phyloP scores from a whole-genome alignment of 2,797 vertebrate species.

The Gymnothorax javanicus region DNA sequence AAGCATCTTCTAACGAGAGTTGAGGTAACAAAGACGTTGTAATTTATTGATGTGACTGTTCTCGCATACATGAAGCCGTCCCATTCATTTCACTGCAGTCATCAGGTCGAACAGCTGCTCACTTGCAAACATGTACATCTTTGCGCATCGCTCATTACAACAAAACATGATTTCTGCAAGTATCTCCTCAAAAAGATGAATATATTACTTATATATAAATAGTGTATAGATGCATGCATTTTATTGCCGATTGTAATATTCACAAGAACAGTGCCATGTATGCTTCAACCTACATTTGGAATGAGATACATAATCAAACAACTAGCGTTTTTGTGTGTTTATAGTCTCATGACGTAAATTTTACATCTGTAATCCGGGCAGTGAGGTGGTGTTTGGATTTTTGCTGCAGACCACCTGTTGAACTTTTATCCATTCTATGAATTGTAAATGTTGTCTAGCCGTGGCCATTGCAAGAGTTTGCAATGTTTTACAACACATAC shows the following conservation, averaged over 20 bases:
- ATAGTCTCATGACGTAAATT: constrained; percentile 66
- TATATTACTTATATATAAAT: constrained; percentile 45
- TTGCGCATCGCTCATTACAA: constrained; percentile 38
- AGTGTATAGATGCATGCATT: constrained; percentile 43
- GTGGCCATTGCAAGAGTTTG: constrained; percentile 83
- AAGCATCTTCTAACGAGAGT: not conserved
- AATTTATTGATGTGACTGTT: constrained; percentile 42
- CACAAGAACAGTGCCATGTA: constrained; percentile 39
- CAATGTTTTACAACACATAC: constrained; percentile 93
- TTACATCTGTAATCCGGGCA: constrained; percentile 51
- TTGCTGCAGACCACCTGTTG: constrained; percentile 57
- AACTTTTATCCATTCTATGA: constrained; percentile 87
- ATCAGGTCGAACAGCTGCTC: constrained; percentile 35
- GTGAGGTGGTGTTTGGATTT: constrained; percentile 55
- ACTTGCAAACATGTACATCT: constrained; percentile 39
- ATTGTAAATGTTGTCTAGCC: constrained; percentile 95
- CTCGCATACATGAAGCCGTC: not conserved
- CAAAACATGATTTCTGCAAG: constrained; percentile 39
- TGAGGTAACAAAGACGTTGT: constrained; percentile 37
- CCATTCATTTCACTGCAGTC: not conserved
- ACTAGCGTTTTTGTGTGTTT: constrained; percentile 24
- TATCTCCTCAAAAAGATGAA: constrained; percentile 38
- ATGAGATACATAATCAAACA: constrained; percentile 52
- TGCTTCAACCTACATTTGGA: constrained; percentile 50
- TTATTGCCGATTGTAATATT: constrained; percentile 43